Percentiles rank a stretch among this genome's conserved stretches.
Evolutionary conservation across 2,113 vertebrate genomes (phyloP).

Genomic region (Falco punctatus): DNA sequence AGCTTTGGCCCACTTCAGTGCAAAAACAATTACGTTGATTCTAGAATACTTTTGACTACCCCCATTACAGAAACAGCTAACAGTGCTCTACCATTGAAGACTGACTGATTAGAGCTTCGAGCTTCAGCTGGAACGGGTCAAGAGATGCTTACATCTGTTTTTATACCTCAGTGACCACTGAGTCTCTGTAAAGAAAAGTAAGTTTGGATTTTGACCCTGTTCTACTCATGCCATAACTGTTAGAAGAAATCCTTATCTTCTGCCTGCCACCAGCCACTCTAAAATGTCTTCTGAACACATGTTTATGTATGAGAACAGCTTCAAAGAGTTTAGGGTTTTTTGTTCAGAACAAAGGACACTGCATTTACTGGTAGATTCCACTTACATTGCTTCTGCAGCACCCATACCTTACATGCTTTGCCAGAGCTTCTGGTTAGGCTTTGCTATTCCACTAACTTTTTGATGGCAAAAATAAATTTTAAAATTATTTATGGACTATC

Average conservation of each 20-base stretch:
- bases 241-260: not conserved
- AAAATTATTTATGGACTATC: constrained; percentile 20
- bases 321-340: not conserved
- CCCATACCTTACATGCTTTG: not conserved
- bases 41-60: not conserved
- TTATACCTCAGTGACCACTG: not conserved
- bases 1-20: not conserved
- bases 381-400: not conserved
- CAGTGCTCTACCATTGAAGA: not conserved
- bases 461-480: constrained; percentile 2
- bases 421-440: not conserved
- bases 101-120: not conserved
- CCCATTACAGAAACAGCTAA: not conserved
- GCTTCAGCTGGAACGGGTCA: not conserved
- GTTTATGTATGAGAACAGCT: not conserved
- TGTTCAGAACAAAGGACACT: not conserved
- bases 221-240: not conserved
- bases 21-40: not conserved
- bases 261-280: not conserved
- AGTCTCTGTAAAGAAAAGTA: not conserved
- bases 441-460: not conserved
- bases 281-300: not conserved
- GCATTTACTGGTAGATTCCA: not conserved
- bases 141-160: not conserved
- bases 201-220: not conserved